Percentiles rank a stretch among this genome's conserved stretches.
These are phyloP conservation scores for Sphaeridia pumilis DNA, from an alignment of 2,888 invertebrate species.

Conservation along the genomic window DNA sequence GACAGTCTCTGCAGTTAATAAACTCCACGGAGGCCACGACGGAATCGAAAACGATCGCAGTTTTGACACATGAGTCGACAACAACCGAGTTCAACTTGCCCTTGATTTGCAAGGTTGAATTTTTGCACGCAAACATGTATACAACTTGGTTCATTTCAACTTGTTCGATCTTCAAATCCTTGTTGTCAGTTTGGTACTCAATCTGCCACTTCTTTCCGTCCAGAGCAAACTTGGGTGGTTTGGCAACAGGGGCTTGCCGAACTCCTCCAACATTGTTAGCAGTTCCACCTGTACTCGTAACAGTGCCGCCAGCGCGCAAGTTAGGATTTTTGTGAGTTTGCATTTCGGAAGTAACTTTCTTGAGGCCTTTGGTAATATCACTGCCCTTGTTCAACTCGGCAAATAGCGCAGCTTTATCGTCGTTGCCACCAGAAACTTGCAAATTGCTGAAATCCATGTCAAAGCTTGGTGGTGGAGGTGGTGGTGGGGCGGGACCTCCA, in stretches of 20 bases:
- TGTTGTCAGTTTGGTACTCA: constrained; percentile 83
- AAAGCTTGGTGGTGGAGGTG: constrained; percentile 54
- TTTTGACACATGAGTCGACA: constrained; percentile 93
- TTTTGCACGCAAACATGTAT: constrained; percentile 86
- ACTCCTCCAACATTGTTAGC: constrained; percentile 57
- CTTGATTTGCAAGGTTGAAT: constrained; percentile 74
- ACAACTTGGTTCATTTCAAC: constrained; percentile 98
- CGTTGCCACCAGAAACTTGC: constrained; percentile 35
- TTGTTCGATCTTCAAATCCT: constrained; percentile 65
- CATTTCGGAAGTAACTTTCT: constrained; percentile 90
- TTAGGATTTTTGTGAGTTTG: constrained; percentile 97
- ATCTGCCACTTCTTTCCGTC: constrained; percentile 98
- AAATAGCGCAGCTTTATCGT: constrained; percentile 78
- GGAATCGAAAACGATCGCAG: constrained; percentile 86
- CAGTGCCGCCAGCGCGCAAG: constrained; percentile 54
- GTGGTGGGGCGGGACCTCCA: constrained; percentile 53
- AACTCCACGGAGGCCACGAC: constrained; percentile 92
- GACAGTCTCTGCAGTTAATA: constrained; percentile 95
- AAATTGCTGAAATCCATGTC: constrained; percentile 51
- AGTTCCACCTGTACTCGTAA: no score
- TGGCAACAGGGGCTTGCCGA: constrained; percentile 49
- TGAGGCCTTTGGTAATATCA: constrained; percentile 74
- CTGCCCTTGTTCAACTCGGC: constrained; percentile 88
- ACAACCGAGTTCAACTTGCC: constrained; percentile 94
- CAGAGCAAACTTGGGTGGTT: constrained; percentile 71